Conservation (phyloP, 2,888 invertebrate species). For the Thyatira batis region DNA sequence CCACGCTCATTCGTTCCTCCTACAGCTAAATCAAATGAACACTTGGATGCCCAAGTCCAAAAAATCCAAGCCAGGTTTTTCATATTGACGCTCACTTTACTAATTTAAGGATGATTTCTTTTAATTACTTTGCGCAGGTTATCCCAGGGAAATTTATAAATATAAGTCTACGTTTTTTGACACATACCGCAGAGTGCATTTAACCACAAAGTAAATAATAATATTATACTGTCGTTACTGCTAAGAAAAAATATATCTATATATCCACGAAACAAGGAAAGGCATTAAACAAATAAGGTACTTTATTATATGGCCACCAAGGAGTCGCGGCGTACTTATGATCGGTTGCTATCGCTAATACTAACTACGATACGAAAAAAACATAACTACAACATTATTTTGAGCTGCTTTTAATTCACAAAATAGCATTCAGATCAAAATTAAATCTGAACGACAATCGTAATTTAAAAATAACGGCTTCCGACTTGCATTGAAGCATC, state of each 20-base stretch:
- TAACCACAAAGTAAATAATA: no score
- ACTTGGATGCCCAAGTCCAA: constrained; percentile 66
- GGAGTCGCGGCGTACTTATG: constrained; percentile 23
- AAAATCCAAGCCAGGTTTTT: constrained; percentile 49
- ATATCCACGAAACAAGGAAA: constrained; percentile 16
- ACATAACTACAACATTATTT: constrained; percentile 25
- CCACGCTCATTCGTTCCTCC: constrained; percentile 38
- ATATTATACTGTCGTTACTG: background rate
- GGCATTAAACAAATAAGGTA: constrained; percentile 38
- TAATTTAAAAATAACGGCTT: constrained; percentile 24
- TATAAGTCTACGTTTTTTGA: no score
- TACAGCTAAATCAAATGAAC: constrained; percentile 68
- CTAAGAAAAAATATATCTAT: constrained; percentile 1
- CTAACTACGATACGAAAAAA: constrained; percentile 31
- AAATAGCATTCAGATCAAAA: constrained; percentile 24
- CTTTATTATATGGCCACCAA: constrained; percentile 39
- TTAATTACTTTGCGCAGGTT: no score
- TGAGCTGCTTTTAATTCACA: constrained; percentile 41
- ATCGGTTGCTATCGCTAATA: constrained; percentile 21
- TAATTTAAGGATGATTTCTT: no score
- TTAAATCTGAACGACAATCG: constrained; percentile 16
- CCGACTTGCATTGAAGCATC: constrained; percentile 56
- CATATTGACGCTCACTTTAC: background rate
- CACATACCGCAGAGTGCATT: no score
- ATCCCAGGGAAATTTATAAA: background rate